Evolutionary conservation across 2,888 invertebrate species (phyloP).

Genomic region (Ametastegia equiseti): DNA sequence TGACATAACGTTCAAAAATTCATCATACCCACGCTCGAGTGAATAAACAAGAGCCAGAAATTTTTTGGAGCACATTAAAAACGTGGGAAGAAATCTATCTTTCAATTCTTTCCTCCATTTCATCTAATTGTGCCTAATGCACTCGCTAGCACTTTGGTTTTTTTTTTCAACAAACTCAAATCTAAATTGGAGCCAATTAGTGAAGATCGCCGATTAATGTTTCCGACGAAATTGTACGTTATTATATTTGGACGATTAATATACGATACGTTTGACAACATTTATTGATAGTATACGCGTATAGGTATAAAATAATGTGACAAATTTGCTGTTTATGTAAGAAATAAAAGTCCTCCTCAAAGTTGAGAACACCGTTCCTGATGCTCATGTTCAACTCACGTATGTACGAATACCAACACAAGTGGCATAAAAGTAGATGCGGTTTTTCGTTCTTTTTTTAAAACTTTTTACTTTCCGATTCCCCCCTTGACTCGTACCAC

Average conservation of each 20-base stretch:
- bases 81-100: conserved; percentile 22
- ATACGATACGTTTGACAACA: too few relatives aligned
- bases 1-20: neutral
- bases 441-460: conserved; percentile 24
- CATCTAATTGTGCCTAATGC: neutral
- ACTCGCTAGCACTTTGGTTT: neutral
- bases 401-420: neutral
- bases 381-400: too few relatives aligned
- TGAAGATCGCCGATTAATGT: neutral
- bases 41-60: neutral
- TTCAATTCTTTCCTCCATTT: neutral
- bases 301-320: neutral
- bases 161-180: neutral
- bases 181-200: conserved; percentile 7
- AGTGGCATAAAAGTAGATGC: conserved; percentile 23
- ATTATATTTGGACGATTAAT: too few relatives aligned
- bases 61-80: neutral
- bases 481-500: neutral
- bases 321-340: neutral
- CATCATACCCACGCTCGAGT: neutral
- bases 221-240: neutral
- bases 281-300: too few relatives aligned
- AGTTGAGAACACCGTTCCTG: conserved; percentile 36
- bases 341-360: neutral
- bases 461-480: conserved; percentile 19